A percentile compares a stretch with the other conserved stretches of the same genome.
Evolutionary conservation across 2,888 invertebrate genomes (phyloP).

Genomic region (Mesopsocus fuscifrons): DNA sequence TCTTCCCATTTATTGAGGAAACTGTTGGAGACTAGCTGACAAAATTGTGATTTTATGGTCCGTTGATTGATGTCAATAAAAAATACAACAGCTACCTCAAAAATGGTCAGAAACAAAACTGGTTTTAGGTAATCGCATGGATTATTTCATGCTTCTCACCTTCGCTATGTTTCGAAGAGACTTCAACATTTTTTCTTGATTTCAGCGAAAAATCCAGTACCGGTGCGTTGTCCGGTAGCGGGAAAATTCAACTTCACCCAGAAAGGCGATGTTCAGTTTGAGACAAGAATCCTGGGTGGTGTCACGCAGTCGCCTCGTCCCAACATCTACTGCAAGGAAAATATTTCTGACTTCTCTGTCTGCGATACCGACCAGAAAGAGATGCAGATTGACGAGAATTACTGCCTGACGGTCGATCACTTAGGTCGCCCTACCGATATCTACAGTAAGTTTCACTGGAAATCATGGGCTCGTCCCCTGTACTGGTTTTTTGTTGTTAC

Average conservation of each 20-base stretch:
- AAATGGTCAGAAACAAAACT: too few relatives aligned
- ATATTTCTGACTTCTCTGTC: slow-evolving; percentile 88
- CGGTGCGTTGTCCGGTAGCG: slow-evolving; percentile 87
- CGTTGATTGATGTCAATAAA: too few relatives aligned
- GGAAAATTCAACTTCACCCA: slow-evolving; percentile 93
- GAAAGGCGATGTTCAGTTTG: slow-evolving; percentile 72
- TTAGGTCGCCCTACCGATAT: slow-evolving; percentile 87
- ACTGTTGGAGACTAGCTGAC: too few relatives aligned
- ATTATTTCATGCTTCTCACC: too few relatives aligned
- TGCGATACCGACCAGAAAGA: slow-evolving; percentile 92
- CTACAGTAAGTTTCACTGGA: slow-evolving; percentile 48
- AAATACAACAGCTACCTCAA: too few relatives aligned
- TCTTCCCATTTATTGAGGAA: too few relatives aligned
- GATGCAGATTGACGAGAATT: slow-evolving; percentile 84
- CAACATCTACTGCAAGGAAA: slow-evolving; percentile 78
- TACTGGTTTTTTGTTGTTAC: too few relatives aligned
- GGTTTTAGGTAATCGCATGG: too few relatives aligned
- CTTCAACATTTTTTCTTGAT: too few relatives aligned
- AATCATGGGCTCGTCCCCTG: too few relatives aligned
- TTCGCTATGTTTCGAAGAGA: too few relatives aligned
- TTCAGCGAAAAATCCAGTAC: slow-evolving; percentile 65
- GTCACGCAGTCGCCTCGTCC: slow-evolving; percentile 87
- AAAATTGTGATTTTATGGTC: too few relatives aligned
- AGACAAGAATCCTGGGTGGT: slow-evolving; percentile 87
- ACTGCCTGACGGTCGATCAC: slow-evolving; percentile 92